Percentiles rank a stretch among this genome's conserved stretches.
Conservation (phyloP, 2,888 invertebrate species). For the Disparrhopalites patrizii region DNA sequence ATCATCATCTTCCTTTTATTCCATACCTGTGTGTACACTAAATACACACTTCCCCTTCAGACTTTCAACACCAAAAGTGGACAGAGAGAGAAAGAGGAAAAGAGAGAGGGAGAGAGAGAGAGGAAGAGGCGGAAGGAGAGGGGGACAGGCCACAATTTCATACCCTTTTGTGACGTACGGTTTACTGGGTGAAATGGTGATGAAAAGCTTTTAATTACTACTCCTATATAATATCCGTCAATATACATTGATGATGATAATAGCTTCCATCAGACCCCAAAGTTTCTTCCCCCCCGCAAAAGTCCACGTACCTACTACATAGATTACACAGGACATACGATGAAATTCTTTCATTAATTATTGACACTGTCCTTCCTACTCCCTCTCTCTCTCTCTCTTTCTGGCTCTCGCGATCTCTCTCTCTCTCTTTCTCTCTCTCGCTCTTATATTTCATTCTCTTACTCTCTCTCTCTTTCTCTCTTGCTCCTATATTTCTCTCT, state of each 20-base stretch:
- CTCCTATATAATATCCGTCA: neutral
- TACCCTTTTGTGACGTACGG: too few species aligned
- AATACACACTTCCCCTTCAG: too few species aligned
- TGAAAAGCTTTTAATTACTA: slow-evolving; percentile 4
- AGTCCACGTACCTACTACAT: too few species aligned
- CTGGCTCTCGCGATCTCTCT: neutral
- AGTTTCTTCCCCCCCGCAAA: too few species aligned
- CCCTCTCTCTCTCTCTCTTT: neutral
- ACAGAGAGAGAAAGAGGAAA: too few species aligned
- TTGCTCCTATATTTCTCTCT: neutral
- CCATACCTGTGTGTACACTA: neutral
- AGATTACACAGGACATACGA: slow-evolving; percentile 3
- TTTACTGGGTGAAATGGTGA: neutral
- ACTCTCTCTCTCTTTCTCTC: neutral
- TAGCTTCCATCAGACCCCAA: neutral
- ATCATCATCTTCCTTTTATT: neutral
- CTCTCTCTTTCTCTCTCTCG: neutral
- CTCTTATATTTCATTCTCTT: neutral
- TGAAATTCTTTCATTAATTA: slow-evolving; percentile 23
- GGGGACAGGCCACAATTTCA: too few species aligned
- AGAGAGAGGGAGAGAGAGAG: too few species aligned
- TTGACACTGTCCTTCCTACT: slow-evolving; percentile 9
- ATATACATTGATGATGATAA: neutral
- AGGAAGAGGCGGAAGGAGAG: neutral
- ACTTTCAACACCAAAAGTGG: too few species aligned